phyloP scores from a whole-genome alignment of 2,888 invertebrate genomes.

The Pemphredon lugubris region DNA sequence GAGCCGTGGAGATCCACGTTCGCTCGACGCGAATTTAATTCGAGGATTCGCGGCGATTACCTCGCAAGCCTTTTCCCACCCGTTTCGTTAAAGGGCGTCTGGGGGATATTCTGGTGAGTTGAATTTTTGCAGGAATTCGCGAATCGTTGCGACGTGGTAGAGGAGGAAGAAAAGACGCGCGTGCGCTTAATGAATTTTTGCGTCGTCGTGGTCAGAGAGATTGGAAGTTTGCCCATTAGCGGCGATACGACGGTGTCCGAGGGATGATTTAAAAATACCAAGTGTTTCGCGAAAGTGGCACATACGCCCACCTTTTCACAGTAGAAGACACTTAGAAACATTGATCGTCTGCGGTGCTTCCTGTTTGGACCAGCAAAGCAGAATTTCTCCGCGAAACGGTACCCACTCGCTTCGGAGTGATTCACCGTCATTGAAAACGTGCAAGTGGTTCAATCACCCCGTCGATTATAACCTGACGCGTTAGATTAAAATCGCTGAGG shows the following conservation, averaged over 20 bases:
- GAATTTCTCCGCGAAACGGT: slow-evolving; percentile 21
- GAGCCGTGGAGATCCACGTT: too few species aligned
- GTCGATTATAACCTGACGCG: background rate
- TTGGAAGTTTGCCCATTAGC: slow-evolving; percentile 14
- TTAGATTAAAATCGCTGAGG: too few species aligned
- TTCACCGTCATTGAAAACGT: slow-evolving; percentile 28
- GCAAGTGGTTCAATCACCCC: slow-evolving; percentile 32
- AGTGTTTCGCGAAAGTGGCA: slow-evolving; percentile 14
- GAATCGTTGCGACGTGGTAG: background rate
- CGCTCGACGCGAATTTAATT: too few species aligned
- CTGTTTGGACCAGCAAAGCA: slow-evolving; percentile 26
- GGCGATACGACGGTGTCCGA: background rate
- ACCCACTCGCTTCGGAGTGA: slow-evolving; percentile 17
- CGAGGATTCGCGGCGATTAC: too few species aligned
- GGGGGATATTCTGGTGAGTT: too few species aligned
- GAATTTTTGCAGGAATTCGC: too few species aligned
- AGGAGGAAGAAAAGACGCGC: background rate
- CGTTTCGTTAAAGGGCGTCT: too few species aligned
- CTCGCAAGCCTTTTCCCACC: too few species aligned
- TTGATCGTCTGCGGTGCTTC: slow-evolving; percentile 40
- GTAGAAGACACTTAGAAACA: slow-evolving; percentile 36
- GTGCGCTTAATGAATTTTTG: background rate
- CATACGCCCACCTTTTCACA: slow-evolving; percentile 19
- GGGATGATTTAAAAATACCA: slow-evolving; percentile 10
- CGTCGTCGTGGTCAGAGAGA: background rate